A percentile compares a stretch with the other conserved stretches of the same genome.
These are phyloP conservation scores for Pyrrhia umbra DNA, from an alignment of 2,888 invertebrate species.

Conservation along the genomic window DNA sequence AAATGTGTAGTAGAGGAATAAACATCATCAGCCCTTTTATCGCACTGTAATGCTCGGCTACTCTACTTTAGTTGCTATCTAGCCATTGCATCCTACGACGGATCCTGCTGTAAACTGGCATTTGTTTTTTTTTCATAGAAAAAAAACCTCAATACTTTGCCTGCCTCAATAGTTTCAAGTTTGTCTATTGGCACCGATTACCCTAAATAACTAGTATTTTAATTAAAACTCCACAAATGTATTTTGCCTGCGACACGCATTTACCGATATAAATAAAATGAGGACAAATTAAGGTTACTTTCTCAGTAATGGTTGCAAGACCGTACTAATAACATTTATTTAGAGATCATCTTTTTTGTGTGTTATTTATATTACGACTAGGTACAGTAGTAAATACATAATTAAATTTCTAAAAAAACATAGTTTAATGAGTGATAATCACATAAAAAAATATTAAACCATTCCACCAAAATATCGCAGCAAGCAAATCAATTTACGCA, in stretches of 20 bases:
- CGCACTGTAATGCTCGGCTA: too few relatives aligned
- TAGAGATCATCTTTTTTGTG: constrained; percentile 6
- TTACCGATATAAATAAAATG: constrained; percentile 32
- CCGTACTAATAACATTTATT: constrained; percentile 27
- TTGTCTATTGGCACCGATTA: background rate
- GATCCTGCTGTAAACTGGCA: too few relatives aligned
- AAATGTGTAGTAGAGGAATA: too few relatives aligned
- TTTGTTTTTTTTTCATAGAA: too few relatives aligned
- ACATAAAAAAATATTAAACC: background rate
- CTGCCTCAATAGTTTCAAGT: too few relatives aligned
- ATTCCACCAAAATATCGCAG: background rate
- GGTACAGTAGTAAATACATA: constrained; percentile 19
- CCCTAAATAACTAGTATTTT: background rate
- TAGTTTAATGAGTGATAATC: background rate
- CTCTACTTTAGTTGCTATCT: too few relatives aligned
- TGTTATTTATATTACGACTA: constrained; percentile 6
- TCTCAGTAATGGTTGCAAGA: constrained; percentile 20
- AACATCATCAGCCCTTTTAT: too few relatives aligned
- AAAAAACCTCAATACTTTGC: too few relatives aligned
- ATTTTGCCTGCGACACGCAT: constrained; percentile 19
- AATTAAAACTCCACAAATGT: background rate
- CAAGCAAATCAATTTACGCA: constrained; percentile 11
- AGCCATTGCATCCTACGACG: too few relatives aligned
- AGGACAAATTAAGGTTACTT: background rate
- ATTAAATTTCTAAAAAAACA: background rate